Percentiles rank a stretch among this genome's conserved stretches.
phyloP scores from a whole-genome alignment of 2,888 invertebrate genomes.

The Hirtodrosophila duncani region DNA sequence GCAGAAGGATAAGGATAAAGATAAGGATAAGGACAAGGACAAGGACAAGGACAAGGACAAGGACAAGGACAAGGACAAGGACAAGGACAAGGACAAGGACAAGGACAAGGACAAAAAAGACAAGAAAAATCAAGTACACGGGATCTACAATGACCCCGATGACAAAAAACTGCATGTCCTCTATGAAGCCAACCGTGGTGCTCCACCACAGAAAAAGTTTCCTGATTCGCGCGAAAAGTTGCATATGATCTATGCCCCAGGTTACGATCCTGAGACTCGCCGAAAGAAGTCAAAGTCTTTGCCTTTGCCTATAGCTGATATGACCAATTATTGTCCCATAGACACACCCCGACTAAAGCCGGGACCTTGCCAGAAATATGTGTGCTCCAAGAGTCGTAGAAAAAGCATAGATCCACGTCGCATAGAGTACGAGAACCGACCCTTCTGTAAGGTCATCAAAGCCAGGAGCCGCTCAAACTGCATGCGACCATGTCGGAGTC shows the following conservation, averaged over 20 bases:
- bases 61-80: neutral
- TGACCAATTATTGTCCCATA: neutral
- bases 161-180: neutral
- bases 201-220: neutral
- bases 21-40: too few species aligned
- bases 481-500: too few species aligned
- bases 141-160: too few species aligned
- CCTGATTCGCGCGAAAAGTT: neutral
- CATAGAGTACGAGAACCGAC: conserved; percentile 3
- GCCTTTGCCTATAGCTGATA: neutral
- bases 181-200: neutral
- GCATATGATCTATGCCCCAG: neutral
- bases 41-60: too few species aligned
- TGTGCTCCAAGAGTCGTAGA: neutral
- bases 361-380: neutral
- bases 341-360: neutral
- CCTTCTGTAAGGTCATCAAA: conserved; percentile 4
- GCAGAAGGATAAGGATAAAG: too few species aligned
- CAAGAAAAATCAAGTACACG: neutral
- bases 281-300: neutral
- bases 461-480: too few species aligned
- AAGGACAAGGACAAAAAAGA: neutral
- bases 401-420: conserved; percentile 4
- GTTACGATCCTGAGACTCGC: neutral
- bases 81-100: neutral